These are phyloP conservation scores for Cyprinodon tularosa DNA, from an alignment of 2,113 vertebrate genomes.

Conservation along the genomic window DNA sequence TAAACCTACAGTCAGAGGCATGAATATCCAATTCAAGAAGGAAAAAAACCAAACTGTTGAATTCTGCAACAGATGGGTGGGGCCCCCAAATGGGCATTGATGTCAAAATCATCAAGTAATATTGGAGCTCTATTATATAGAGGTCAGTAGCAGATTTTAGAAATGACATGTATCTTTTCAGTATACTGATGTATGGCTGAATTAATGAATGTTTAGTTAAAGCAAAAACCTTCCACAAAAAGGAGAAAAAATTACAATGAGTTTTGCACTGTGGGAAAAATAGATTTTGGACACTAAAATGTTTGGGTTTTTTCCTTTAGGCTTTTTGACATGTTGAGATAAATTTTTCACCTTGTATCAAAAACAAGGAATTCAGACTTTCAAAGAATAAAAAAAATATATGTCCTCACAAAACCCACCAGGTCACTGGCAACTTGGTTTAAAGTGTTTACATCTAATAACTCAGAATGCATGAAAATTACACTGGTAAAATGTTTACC, in stretches of 20 bases:
- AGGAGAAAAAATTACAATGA: not conserved
- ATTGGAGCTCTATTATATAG: not conserved
- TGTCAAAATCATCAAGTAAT: constrained; percentile 3
- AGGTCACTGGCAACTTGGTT: too few relatives aligned
- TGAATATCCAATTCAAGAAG: not conserved
- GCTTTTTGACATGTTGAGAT: not conserved
- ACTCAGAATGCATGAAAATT: too few relatives aligned
- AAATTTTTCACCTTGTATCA: not conserved
- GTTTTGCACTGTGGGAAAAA: not conserved
- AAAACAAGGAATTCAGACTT: not conserved
- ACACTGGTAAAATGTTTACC: too few relatives aligned
- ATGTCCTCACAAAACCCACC: too few relatives aligned
- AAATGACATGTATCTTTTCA: not conserved
- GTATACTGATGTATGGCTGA: too few relatives aligned
- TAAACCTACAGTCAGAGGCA: not conserved
- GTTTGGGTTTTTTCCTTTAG: not conserved
- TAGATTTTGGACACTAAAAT: not conserved
- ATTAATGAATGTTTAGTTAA: too few relatives aligned
- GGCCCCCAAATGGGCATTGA: not conserved
- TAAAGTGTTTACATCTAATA: too few relatives aligned
- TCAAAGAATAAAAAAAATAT: not conserved
- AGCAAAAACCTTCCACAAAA: too few relatives aligned
- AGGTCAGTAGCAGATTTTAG: not conserved
- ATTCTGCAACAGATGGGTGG: constrained; percentile 6
- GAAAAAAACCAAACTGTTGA: constrained; percentile 1